These are phyloP conservation scores for Ischnus inquisitorius DNA, from an alignment of 2,888 invertebrate genomes.

Conservation along the genomic window DNA sequence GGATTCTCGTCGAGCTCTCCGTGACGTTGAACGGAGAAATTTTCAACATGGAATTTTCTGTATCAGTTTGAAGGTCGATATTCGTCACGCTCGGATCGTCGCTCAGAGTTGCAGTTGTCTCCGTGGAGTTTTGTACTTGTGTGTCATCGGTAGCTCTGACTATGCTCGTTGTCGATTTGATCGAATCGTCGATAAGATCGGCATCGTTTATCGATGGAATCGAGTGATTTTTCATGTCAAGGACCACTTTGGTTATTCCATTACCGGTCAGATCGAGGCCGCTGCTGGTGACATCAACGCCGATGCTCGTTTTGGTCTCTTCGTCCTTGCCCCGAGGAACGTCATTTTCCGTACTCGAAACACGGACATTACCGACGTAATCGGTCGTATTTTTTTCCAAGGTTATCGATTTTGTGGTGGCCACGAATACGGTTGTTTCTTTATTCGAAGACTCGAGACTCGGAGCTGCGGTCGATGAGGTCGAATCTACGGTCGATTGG, in stretches of 20 bases:
- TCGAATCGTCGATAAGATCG: neutral
- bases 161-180: neutral
- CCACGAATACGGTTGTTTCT: constrained; percentile 23
- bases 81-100: constrained; percentile 29
- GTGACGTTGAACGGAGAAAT: constrained; percentile 72
- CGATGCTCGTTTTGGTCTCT: constrained; percentile 55
- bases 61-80: constrained; percentile 70
- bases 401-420: constrained; percentile 29
- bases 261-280: constrained; percentile 74
- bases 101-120: constrained; percentile 36
- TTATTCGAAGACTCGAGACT: neutral
- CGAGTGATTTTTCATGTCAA: constrained; percentile 40
- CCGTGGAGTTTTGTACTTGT: constrained; percentile 53
- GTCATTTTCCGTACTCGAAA: constrained; percentile 63
- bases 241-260: constrained; percentile 74
- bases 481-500: neutral
- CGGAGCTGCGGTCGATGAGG: constrained; percentile 9
- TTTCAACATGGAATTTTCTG: constrained; percentile 68
- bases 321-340: constrained; percentile 60
- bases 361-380: neutral
- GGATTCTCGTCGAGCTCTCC: constrained; percentile 68
- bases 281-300: constrained; percentile 53
- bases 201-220: neutral
- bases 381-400: constrained; percentile 27
- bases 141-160: constrained; percentile 47